phyloP scores from a whole-genome alignment of 1,140 invertebrate species.

The Nasonia longicornis region DNA sequence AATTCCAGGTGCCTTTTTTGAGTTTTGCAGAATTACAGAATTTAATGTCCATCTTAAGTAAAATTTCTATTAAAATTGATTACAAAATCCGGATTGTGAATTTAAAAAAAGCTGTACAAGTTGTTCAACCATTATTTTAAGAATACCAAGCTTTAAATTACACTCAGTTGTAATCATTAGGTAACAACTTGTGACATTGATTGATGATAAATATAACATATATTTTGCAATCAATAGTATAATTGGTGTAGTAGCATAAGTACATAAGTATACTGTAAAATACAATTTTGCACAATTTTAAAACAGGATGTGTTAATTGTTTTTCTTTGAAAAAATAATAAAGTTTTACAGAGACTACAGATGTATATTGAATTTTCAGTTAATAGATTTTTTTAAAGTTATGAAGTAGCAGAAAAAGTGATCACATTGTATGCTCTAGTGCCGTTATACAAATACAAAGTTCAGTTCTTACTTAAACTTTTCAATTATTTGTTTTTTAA shows the following conservation, averaged over 20 bases:
- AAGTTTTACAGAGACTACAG: slow-evolving; percentile 4
- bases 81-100: not conserved
- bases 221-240: slow-evolving; percentile 28
- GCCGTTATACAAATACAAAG: not conserved
- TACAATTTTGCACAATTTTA: slow-evolving; percentile 30
- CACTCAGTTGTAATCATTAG: slow-evolving; percentile 27
- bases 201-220: slow-evolving; percentile 15
- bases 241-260: slow-evolving; percentile 32
- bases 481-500: not conserved
- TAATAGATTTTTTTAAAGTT: not conserved
- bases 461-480: not conserved
- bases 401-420: too few relatives aligned
- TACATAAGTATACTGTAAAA: slow-evolving; percentile 30
- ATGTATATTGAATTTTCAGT: not conserved
- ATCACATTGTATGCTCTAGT: not conserved
- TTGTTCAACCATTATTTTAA: slow-evolving; percentile 2
- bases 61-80: slow-evolving; percentile 15
- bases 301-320: slow-evolving; percentile 28
- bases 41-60: slow-evolving; percentile 11
- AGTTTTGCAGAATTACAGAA: slow-evolving; percentile 38
- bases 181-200: slow-evolving; percentile 2
- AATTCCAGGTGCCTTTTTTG: slow-evolving; percentile 46
- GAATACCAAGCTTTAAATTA: slow-evolving; percentile 24
- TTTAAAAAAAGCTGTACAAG: not conserved
- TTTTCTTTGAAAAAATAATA: slow-evolving; percentile 24